Evolutionary conservation across 2,888 invertebrate genomes (phyloP), one percentile per base, ranked within the genome.

Genomic region (Tipula vernalis): DNA sequence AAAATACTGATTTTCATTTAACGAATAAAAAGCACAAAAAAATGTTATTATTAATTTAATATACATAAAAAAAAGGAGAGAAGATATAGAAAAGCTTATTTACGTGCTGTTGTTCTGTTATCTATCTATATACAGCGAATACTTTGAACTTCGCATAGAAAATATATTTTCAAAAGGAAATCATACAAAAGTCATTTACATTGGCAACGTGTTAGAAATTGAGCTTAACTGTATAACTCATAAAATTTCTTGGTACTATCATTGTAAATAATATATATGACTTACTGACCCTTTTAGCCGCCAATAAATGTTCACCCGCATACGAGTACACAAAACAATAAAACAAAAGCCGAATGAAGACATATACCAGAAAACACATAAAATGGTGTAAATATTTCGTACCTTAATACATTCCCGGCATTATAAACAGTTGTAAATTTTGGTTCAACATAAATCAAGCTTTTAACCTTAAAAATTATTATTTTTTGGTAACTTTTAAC

Each of bases 1-100:
- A 84, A 84, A 84, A 84, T 84, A 84, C 84, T 84, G 84, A 84
- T 84, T 84, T 84, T 41, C 36, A 84, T 84, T 39, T 39, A 84
- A 84, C 84, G 84, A 71, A 71, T 71, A 71, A 28, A 51, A 71
- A 71, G 71, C 71, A 28, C 28, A 71, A 8, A 71, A 71, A 71
- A 8, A 51, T 51, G n/a, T 51, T 51, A 51, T 51, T 51, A 51
- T 51, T 51, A 51, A 51, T 51, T 51, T 51, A 51, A 51, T 51
- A 51, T 51, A 51, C n/a, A 51, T n/a, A 51, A 13, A 51, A 51
- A 51, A n/a, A 51, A 4, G 51, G 13, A 47, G 18, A 57, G n/a
- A 18, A 5, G 57, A 57, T 57, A 28, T 71, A 71, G 71, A 71
- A 71, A 71, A 71, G 18, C 71, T 71, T 71, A 71, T 71, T 71